Base-by-base conservation (phyloP, 2,113 vertebrate genomes). In the Gavia stellata region DNA sequence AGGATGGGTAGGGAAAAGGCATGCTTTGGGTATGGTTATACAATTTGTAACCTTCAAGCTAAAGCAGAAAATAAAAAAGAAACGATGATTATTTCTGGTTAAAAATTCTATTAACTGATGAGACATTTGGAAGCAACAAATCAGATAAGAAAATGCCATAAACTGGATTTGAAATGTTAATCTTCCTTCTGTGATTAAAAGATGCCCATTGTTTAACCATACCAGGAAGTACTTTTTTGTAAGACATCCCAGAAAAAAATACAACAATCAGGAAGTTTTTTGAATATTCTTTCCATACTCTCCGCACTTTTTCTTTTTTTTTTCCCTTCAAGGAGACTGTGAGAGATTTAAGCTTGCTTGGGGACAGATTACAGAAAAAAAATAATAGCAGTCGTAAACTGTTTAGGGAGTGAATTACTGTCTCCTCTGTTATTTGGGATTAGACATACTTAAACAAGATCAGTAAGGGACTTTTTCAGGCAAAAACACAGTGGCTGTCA, bases 301-400 rank as follows among this genome's bases (percentile, higher is more conserved):
- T 49, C 24, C 36, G 47, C 20, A 36, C 9, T 15, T 85, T 49
- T 88, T 59, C 2, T 17, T 78, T 50, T 36, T 47, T 62, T 79
- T 67, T 59, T 53, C 18, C 34, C 49, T 73, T 90, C 45, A 77
- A 62, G 38, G 11, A 84, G 73, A 87, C 4, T 68, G 42, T 89
- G 92, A 94, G 78, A 91, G 91, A 96, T 92, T 96, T 96, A 95
- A 94, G 71, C 49, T 92, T 88, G 92, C 88, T 96, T 95, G 71
- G 93, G 96, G 92, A 96, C 84, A 86, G 79, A 88, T 85, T 82
- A 85, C n/a, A 79, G 56, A 74, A 84, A 78, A 83, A 81, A 89
- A 96, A 72, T 77, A 79, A 44, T 19, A 86, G 73, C 36, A 93
- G 88, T 80, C 1, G 3, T 94, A 92, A 96, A 94, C 79, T 83